These are phyloP conservation scores for Hepsetus odoe DNA, from an alignment of 2,113 vertebrate species.

Conservation along the genomic window DNA sequence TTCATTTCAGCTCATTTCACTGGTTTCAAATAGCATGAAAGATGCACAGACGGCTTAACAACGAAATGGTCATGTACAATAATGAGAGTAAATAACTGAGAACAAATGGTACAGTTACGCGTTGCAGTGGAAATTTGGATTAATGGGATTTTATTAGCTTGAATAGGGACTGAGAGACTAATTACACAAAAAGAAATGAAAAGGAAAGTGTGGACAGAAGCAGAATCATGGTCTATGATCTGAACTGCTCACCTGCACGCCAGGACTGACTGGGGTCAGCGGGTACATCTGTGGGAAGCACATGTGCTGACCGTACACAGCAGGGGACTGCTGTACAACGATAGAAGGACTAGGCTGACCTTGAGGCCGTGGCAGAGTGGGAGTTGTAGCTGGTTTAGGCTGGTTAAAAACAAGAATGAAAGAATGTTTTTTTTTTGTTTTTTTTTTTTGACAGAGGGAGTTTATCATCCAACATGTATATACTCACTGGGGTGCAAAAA, in stretches of 20 bases:
- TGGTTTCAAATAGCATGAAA: neutral
- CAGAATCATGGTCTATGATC: neutral
- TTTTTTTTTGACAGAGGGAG: neutral
- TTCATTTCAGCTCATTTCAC: conserved; percentile 16
- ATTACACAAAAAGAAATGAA: neutral
- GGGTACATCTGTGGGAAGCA: conserved; percentile 99
- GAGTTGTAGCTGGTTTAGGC: conserved; percentile 97
- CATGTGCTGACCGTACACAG: conserved; percentile 92
- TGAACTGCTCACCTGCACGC: conserved; percentile 88
- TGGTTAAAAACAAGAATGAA: conserved; percentile 55
- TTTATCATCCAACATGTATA: neutral
- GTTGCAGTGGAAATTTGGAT: neutral
- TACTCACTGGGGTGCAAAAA: conserved; percentile 88
- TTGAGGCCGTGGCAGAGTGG: conserved; percentile 93
- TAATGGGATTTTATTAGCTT: neutral
- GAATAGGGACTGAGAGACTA: neutral
- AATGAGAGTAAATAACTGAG: neutral
- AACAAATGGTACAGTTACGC: neutral
- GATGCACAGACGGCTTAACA: neutral
- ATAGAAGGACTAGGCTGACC: conserved; percentile 97
- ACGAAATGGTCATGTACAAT: neutral
- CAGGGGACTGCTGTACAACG: conserved; percentile 90
- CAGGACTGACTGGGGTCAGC: conserved; percentile 92
- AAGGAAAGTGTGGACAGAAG: neutral
- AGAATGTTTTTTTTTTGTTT: neutral